These are phyloP conservation scores for Propithecus deckenii DNA, from an alignment of 2,797 vertebrate species.

Conservation along the genomic window DNA sequence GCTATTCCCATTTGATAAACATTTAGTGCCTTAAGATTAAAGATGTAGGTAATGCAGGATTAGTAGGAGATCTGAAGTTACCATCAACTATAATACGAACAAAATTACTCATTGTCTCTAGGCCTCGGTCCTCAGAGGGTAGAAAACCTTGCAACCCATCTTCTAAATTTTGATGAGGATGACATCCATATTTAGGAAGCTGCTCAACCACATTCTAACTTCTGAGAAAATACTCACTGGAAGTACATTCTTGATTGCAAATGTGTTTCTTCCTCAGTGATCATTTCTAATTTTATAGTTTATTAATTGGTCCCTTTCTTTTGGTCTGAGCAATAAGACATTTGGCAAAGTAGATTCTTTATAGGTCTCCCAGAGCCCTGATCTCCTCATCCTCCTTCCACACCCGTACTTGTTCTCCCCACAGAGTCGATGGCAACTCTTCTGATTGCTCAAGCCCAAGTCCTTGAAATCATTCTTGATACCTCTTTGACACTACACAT, in stretches of 20 bases:
- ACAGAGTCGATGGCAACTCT: neutral
- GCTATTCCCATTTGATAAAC: neutral
- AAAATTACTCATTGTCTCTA: neutral
- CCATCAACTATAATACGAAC: neutral
- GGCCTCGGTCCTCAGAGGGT: neutral
- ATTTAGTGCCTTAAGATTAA: neutral
- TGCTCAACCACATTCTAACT: neutral
- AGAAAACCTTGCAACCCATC: neutral
- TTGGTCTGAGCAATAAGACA: neutral
- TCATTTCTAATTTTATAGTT: neutral
- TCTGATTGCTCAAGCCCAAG: neutral
- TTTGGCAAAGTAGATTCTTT: neutral
- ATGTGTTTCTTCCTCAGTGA: neutral
- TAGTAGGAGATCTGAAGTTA: neutral
- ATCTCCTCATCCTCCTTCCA: neutral
- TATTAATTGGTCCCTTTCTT: neutral
- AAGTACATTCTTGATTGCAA: neutral
- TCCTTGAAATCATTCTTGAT: neutral
- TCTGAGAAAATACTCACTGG: neutral
- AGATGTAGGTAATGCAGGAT: neutral
- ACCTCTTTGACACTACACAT: neutral
- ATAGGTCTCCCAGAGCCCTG: neutral
- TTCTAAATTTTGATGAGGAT: neutral
- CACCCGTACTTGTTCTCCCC: neutral
- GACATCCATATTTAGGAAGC: neutral